Evolutionary conservation across 64 coral and sea anemone species (phyloP).

Genomic region (Stichodactyla helianthus): DNA sequence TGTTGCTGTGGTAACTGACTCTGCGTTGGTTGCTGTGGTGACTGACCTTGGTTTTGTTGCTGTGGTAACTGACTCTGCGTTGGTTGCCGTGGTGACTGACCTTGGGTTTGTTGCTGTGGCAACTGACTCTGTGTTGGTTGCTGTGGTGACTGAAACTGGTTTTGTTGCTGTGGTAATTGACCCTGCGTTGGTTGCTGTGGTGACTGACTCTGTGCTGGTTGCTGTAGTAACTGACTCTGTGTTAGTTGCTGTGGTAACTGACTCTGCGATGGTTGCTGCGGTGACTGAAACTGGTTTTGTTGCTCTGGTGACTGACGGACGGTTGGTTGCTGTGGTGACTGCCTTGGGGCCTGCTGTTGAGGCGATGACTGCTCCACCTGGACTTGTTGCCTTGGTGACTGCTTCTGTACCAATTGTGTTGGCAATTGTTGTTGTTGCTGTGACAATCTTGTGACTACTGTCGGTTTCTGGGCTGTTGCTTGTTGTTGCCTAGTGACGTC

Average conservation of each 20-base stretch:
- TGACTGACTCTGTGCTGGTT: not conserved
- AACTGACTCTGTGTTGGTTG: not conserved
- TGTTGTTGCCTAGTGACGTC: not conserved
- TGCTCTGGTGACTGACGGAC: not conserved
- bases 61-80: too few species aligned
- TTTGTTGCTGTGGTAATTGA: conserved; percentile 9
- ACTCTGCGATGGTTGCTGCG: not conserved
- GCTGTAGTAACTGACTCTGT: not conserved
- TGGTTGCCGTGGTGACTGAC: conserved; percentile 1
- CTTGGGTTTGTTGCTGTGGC: not conserved
- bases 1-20: not conserved
- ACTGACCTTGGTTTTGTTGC: not conserved
- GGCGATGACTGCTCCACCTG: not conserved
- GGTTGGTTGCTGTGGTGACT: not conserved
- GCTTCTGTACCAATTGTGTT: not conserved
- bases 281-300: not conserved
- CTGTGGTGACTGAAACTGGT: not conserved
- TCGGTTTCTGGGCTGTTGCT: not conserved
- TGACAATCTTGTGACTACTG: not conserved
- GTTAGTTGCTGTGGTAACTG: not conserved
- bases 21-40: not conserved
- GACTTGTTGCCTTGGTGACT: not conserved
- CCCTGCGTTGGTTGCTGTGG: not conserved
- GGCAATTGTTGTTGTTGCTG: conserved; percentile 4
- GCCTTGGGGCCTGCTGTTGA: not conserved